Conservation (phyloP, 1,140 invertebrate genomes). For the Microplitis mediator region DNA sequence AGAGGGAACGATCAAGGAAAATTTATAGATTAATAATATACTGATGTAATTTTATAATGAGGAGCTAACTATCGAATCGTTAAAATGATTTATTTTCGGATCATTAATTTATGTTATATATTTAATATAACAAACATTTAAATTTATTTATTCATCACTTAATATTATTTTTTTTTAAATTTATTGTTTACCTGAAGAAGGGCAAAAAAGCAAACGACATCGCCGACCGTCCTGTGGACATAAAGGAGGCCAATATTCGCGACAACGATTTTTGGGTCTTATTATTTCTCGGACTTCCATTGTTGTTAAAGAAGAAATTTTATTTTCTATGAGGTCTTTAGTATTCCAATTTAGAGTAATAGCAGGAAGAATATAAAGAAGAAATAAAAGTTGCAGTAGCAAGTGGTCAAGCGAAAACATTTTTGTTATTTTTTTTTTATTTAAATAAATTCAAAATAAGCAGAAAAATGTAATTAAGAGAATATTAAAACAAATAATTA, state of each 20-base stretch:
- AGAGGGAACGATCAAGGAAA: too few species aligned
- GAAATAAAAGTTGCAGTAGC: neutral
- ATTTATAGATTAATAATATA: too few species aligned
- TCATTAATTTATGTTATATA: neutral
- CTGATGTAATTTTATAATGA: too few species aligned
- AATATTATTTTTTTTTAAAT: neutral
- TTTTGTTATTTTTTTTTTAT: too few species aligned
- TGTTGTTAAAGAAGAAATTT: neutral
- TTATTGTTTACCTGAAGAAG: constrained; percentile 19
- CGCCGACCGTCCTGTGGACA: constrained; percentile 29
- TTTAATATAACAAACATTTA: too few species aligned
- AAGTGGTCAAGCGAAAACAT: too few species aligned
- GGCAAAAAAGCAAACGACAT: constrained; percentile 24
- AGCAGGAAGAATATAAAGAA: neutral
- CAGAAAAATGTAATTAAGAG: too few species aligned
- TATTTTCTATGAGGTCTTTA: neutral
- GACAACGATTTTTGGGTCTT: constrained; percentile 23
- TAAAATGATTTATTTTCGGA: too few species aligned
- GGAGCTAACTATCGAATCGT: too few species aligned
- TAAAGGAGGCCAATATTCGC: constrained; percentile 29
- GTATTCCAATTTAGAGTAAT: neutral
- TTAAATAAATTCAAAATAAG: too few species aligned
- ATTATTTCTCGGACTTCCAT: constrained; percentile 25
- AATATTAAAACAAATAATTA: too few species aligned
- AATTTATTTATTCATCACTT: neutral